Evolutionary conservation across 2,113 vertebrate species (phyloP), one percentile per base, ranked within the genome.

Genomic region (Thymallus thymallus): DNA sequence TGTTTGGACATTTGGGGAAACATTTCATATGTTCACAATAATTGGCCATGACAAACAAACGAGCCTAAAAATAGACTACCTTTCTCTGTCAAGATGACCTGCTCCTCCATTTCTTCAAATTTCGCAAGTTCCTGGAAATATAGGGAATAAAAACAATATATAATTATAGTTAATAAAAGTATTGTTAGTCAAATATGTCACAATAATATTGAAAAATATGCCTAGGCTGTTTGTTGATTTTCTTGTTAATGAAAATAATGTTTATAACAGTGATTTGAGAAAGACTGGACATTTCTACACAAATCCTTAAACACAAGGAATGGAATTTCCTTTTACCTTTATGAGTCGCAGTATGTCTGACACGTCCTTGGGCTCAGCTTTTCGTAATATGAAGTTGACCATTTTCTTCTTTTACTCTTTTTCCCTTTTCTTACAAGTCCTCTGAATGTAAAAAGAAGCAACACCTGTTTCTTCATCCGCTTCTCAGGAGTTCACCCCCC

Each of bases 401-500:
- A 98, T 98, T 97, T 98, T 94, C 96, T 95, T 85, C 92, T 94
- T 93, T 95, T 97, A 76, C 92, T 93, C 72, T 93, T 95, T 86
- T 95, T 97, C 56, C 96, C 95, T 93, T 96, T 97, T 63, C 95
- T 94, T 76, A 95, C 91, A 71, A 96, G 82, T 92, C 95, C 96
- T 94, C 95, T 93, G 82, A 96, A 97, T 82, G 94, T 95, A 92
- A 97, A 97, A 74, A 94, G 91, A 87, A 97, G 94, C 90, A 98
- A 92, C 88, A 97, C 87, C 88, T 94, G 96, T 90, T 98, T 98
- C 95, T 94, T 97, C 97, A 98, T 98, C 91, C 95, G 96, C 92
- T 88, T 94, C 93, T 94, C 92, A 93, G 94, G 93, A 94, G 93
- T 92, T 89, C 84, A 90, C 88, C 91, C 87, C 92, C 84, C 81